These are phyloP conservation scores for Phallusia fumigata DNA, from an alignment of 23 tunicate species.

Conservation along the genomic window DNA sequence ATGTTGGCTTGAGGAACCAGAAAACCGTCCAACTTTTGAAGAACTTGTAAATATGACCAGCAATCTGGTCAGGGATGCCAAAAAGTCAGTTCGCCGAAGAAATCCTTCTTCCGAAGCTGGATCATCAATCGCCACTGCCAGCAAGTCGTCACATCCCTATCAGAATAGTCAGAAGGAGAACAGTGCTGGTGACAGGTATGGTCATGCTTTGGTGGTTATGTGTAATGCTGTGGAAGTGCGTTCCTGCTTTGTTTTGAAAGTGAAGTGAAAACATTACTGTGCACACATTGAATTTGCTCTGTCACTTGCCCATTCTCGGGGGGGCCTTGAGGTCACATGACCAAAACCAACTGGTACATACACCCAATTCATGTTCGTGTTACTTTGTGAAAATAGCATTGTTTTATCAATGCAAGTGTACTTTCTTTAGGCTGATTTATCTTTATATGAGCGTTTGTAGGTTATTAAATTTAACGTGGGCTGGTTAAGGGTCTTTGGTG, in stretches of 20 bases:
- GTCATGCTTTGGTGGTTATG: neutral
- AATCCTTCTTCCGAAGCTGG: constrained; percentile 21
- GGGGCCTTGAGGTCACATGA: too few species aligned
- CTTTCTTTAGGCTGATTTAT: too few species aligned
- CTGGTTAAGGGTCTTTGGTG: too few species aligned
- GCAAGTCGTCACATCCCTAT: constrained; percentile 14
- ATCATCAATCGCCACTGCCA: constrained; percentile 15
- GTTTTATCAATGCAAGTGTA: too few species aligned
- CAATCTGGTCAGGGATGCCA: constrained; percentile 53
- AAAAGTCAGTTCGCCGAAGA: constrained; percentile 30
- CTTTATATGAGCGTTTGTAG: too few species aligned
- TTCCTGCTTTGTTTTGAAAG: neutral
- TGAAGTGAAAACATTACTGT: too few species aligned
- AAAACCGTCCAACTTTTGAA: constrained; percentile 71
- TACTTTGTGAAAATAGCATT: too few species aligned
- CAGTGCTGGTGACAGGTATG: neutral
- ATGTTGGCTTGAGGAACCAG: constrained; percentile 80
- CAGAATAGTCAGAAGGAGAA: constrained; percentile 30
- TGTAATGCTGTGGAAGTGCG: neutral
- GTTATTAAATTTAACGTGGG: too few species aligned
- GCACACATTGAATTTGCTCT: too few species aligned
- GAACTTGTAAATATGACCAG: constrained; percentile 51
- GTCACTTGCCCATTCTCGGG: too few species aligned
- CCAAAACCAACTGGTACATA: too few species aligned
- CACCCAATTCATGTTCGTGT: too few species aligned